These are phyloP conservation scores for Crocallis elinguaria DNA, from an alignment of 2,888 invertebrate species.

Conservation along the genomic window DNA sequence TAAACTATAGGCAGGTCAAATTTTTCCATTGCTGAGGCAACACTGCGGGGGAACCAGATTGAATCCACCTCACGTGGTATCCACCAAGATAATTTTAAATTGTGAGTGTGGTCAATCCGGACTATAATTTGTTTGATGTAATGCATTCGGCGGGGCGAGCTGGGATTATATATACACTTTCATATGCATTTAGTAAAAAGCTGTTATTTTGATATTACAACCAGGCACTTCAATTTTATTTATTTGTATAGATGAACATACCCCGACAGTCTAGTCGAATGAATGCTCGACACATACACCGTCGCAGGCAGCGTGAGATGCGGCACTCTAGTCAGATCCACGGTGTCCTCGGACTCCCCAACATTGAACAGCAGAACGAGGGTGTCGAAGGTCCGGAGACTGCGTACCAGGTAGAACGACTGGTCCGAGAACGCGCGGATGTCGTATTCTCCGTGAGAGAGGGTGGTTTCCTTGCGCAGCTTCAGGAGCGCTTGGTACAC, in stretches of 20 bases:
- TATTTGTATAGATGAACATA: conserved; percentile 45
- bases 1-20: too few relatives aligned
- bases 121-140: too few relatives aligned
- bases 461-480: conserved; percentile 73
- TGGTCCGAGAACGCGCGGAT: conserved; percentile 68
- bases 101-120: too few relatives aligned
- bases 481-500: conserved; percentile 83
- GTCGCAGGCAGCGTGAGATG: conserved; percentile 51
- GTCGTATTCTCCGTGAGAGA: conserved; percentile 71
- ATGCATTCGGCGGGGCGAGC: too few relatives aligned
- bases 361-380: conserved; percentile 83
- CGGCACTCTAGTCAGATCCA: conserved; percentile 63
- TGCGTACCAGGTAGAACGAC: conserved; percentile 60
- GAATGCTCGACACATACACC: conserved; percentile 62
- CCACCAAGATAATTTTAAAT: too few relatives aligned
- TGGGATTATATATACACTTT: too few relatives aligned
- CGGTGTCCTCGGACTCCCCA: conserved; percentile 58
- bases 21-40: too few relatives aligned
- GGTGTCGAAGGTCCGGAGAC: conserved; percentile 55
- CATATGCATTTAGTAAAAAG: too few relatives aligned
- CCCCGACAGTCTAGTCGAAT: conserved; percentile 58
- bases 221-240: too few relatives aligned
- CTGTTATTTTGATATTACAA: too few relatives aligned
- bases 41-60: too few relatives aligned
- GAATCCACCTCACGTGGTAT: too few relatives aligned